phyloP scores from a whole-genome alignment of 2,888 invertebrate genomes.

The Colletes collaris region DNA sequence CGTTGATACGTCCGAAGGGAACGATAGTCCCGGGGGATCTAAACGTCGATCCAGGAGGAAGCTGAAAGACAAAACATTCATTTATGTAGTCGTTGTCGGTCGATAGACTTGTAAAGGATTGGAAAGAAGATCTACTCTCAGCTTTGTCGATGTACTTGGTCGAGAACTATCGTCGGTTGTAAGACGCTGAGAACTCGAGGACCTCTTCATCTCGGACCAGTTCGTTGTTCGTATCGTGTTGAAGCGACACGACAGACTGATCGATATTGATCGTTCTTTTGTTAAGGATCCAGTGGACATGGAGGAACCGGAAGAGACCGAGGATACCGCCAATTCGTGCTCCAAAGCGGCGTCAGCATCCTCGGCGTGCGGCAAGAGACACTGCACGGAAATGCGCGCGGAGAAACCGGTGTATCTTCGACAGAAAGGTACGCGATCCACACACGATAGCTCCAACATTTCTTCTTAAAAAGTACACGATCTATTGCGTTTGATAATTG shows the following conservation, averaged over 20 bases:
- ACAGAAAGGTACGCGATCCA: conserved; percentile 72
- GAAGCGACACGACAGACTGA: neutral
- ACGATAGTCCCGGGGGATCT: conserved; percentile 15
- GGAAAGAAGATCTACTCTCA: too few relatives aligned
- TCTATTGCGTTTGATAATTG: too few relatives aligned
- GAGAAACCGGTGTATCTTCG: conserved; percentile 77
- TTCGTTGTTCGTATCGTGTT: too few relatives aligned
- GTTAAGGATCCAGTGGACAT: conserved; percentile 2
- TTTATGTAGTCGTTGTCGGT: too few relatives aligned
- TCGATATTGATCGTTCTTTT: too few relatives aligned
- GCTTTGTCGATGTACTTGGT: neutral
- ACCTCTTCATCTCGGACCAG: too few relatives aligned
- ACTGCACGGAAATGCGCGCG: conserved; percentile 68
- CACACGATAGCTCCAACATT: too few relatives aligned
- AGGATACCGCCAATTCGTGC: conserved; percentile 29
- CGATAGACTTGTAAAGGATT: too few relatives aligned
- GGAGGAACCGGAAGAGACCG: conserved; percentile 50
- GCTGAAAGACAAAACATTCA: too few relatives aligned
- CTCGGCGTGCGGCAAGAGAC: conserved; percentile 44
- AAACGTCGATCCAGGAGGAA: neutral
- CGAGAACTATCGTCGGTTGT: neutral
- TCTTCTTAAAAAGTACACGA: too few relatives aligned
- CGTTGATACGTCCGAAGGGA: conserved; percentile 17
- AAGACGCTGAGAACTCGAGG: too few relatives aligned
- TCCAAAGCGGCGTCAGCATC: conserved; percentile 17